Conservation (phyloP, 2,113 vertebrate genomes). For the Synodontis membranacea region DNA sequence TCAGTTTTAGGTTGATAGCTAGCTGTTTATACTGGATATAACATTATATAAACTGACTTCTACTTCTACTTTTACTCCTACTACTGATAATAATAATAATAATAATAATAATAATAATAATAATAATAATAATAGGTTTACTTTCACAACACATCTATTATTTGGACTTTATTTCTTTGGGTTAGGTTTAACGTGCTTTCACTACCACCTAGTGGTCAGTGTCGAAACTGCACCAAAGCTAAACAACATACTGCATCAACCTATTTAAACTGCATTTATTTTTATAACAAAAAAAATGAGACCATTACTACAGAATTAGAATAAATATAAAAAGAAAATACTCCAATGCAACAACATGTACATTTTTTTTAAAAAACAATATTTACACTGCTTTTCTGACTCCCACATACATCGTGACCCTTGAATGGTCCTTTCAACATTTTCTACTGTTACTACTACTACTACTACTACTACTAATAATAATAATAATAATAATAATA, state of each 20-base stretch:
- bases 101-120: neutral
- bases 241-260: neutral
- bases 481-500: too few species aligned
- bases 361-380: neutral
- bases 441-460: neutral
- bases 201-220: slow-evolving; percentile 15
- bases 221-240: neutral
- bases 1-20: neutral
- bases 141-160: neutral
- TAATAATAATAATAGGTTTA: neutral
- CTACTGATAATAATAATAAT: neutral
- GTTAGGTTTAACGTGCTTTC: neutral
- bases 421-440: neutral
- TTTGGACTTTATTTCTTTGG: neutral
- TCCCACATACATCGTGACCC: neutral
- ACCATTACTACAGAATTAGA: neutral
- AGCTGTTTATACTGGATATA: neutral
- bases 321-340: neutral
- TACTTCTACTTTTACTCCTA: too few species aligned
- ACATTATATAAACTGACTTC: neutral
- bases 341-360: neutral
- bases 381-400: neutral
- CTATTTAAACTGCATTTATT: neutral
- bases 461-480: too few species aligned
- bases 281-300: neutral